These are phyloP conservation scores for Rhyacichthys aspro DNA, from an alignment of 2,797 vertebrate species.

Conservation along the genomic window DNA sequence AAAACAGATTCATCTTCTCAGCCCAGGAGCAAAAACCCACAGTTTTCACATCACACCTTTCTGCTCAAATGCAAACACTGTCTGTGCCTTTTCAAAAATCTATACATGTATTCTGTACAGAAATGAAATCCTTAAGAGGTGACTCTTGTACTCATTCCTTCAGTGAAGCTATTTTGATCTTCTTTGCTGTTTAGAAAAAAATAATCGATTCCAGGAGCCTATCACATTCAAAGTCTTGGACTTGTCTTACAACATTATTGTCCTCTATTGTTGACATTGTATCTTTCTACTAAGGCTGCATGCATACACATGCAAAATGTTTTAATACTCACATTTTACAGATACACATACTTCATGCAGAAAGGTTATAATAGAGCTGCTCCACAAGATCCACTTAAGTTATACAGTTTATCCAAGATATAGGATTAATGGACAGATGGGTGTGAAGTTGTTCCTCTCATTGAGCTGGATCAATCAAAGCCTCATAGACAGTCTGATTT, in stretches of 20 bases:
- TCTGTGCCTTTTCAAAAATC: constrained; percentile 48
- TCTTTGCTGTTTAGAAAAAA: constrained; percentile 21
- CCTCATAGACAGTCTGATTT: too few relatives aligned
- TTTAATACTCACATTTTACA: not conserved
- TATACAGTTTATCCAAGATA: too few relatives aligned
- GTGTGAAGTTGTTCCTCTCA: too few relatives aligned
- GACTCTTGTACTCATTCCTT: constrained; percentile 18
- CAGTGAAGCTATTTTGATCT: constrained; percentile 14
- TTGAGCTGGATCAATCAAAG: too few relatives aligned
- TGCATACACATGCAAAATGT: not conserved
- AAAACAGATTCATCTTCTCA: constrained; percentile 60
- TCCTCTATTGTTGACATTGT: not conserved
- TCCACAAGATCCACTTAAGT: too few relatives aligned
- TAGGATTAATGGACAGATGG: too few relatives aligned
- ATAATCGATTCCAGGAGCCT: constrained; percentile 10
- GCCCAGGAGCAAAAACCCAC: constrained; percentile 40
- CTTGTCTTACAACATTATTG: not conserved
- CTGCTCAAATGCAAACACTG: constrained; percentile 22
- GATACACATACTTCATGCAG: not conserved
- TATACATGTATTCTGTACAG: constrained; percentile 21
- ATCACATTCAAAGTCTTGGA: not conserved
- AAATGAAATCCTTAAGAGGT: constrained; percentile 26
- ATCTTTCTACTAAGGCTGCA: not conserved
- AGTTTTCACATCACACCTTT: constrained; percentile 30
- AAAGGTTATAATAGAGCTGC: too few relatives aligned